phyloP scores from a whole-genome alignment of 1,140 invertebrate species.

The Hesperophylax magnus region DNA sequence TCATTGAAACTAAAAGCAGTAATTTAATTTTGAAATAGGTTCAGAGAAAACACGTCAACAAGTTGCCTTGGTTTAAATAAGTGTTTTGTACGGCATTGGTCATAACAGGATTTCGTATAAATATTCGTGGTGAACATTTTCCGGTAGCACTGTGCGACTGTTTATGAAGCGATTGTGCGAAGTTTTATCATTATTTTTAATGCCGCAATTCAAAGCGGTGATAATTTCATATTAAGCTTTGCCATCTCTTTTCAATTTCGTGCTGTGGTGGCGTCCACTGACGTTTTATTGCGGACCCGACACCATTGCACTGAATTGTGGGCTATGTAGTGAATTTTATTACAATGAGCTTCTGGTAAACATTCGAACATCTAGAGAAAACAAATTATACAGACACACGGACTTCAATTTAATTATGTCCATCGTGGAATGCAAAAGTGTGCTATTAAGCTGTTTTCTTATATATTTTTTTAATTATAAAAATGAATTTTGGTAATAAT shows the following conservation, averaged over 20 bases:
- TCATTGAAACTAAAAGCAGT: too few species aligned
- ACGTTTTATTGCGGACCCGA: background rate
- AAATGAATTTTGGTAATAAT: too few species aligned
- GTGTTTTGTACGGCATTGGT: too few species aligned
- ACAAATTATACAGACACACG: background rate
- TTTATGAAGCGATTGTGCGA: slow-evolving; percentile 24
- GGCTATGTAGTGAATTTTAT: slow-evolving; percentile 13
- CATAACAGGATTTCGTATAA: too few species aligned
- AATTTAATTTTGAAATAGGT: too few species aligned
- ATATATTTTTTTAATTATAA: too few species aligned
- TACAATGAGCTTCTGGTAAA: slow-evolving; percentile 3
- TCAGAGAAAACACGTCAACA: too few species aligned
- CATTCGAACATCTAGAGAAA: background rate
- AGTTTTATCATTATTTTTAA: slow-evolving; percentile 16
- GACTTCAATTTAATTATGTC: background rate
- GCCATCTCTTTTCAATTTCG: background rate
- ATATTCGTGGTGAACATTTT: background rate
- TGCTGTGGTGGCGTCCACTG: background rate
- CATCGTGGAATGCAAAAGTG: background rate
- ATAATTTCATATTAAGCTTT: background rate
- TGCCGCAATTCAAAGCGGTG: slow-evolving; percentile 10
- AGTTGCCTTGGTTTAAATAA: too few species aligned
- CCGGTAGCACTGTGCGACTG: background rate
- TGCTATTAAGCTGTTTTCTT: background rate
- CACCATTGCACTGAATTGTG: slow-evolving; percentile 24